Percentiles rank a stretch among this genome's conserved stretches.
Conservation (phyloP, 1,140 invertebrate species). For the Pachypsylla venusta region DNA sequence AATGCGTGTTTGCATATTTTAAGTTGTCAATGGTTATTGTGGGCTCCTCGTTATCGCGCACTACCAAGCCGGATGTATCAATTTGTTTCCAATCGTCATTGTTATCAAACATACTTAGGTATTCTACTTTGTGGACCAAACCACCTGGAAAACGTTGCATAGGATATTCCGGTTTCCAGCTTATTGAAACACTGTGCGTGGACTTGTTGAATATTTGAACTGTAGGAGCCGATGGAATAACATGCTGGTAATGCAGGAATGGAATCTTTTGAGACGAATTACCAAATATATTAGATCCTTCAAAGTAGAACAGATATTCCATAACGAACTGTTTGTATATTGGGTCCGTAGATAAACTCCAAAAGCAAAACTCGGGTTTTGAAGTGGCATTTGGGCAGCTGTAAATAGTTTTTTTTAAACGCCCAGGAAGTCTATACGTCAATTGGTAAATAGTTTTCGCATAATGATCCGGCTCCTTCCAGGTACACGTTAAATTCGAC, state of each 20-base stretch:
- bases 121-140: constrained; percentile 41
- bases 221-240: constrained; percentile 24
- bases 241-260: constrained; percentile 44
- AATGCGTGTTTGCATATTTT: constrained; percentile 45
- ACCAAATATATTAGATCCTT: constrained; percentile 39
- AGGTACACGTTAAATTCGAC: constrained; percentile 46
- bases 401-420: constrained; percentile 24
- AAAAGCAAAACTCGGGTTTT: constrained; percentile 33
- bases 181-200: constrained; percentile 37
- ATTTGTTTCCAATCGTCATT: constrained; percentile 40
- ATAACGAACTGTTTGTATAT: constrained; percentile 42
- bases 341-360: constrained; percentile 39
- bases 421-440: constrained; percentile 34
- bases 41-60: constrained; percentile 30
- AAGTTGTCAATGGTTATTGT: constrained; percentile 39
- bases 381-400: constrained; percentile 19
- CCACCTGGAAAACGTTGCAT: constrained; percentile 41
- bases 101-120: constrained; percentile 41
- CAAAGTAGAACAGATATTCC: constrained; percentile 38
- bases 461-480: constrained; percentile 37
- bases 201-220: constrained; percentile 38
- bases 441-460: constrained; percentile 39
- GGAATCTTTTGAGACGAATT: constrained; percentile 32
- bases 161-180: constrained; percentile 41
- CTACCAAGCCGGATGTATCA: constrained; percentile 15